Base-by-base conservation (phyloP, 1,140 invertebrate species). In the Pygmarrhopalites habei region DNA sequence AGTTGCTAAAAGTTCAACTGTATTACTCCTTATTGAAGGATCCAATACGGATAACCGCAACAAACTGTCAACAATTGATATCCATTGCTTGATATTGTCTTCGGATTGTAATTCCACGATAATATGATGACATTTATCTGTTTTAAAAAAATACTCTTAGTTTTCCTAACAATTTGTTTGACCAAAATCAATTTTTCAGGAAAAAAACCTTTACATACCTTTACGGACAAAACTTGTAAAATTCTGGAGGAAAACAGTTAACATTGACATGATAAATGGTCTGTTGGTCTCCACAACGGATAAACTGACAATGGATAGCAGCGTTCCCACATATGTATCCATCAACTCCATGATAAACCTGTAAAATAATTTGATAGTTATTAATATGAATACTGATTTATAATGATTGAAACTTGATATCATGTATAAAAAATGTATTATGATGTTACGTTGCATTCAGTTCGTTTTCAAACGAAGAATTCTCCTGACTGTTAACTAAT, bases 1-100 rank as follows among this genome's bases (percentile, higher is more conserved):
- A 32, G 43, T 53, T 25, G 51, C 29, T 10, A 62, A n/a, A 23
- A 62, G 43, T 32, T 62, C 60, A 1, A 57, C 53, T 21, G 57
- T 44, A 17, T 28, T 17, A 17, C 39, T 32, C 30, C 53, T 29
- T 15, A 62, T 10, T 30, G 28, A 10, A 14, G 60, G 52, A 35
- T 56, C 25, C 23, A 47, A 19, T 7, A 62, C 21, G 2, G 39
- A 25, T 30, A 62, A 5, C 10, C 47, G 43, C 14, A 47, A 15
- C 1, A 46, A n/a, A 19, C 29, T 47, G 19, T 61, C 51, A 0
- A 17, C n/a, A 53, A 61, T 41, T 35, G 19, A 14, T 23, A 46
- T 47, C 52, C 52, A 62, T 1, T 2, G 7, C 7, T 47, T 41
- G 17, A 46, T 15, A 26, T 57, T 23, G 21, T 62, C 60, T 2